Evolutionary conservation across 1,140 invertebrate genomes (phyloP), one percentile per base, ranked within the genome.

Genomic region (Hylaeus anthracinus): DNA sequence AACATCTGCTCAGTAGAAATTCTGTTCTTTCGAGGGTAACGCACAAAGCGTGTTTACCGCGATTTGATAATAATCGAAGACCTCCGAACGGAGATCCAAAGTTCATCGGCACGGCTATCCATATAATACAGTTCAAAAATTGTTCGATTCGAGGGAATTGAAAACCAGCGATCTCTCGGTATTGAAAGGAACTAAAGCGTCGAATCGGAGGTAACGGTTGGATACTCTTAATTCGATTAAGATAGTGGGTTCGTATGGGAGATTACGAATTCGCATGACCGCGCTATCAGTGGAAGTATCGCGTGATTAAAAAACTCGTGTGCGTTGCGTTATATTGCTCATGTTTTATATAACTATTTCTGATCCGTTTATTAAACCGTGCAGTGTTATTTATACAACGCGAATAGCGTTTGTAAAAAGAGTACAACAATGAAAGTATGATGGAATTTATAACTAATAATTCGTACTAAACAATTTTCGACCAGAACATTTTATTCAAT

Each of bases 1-100:
- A 39, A 51, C 60, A 41, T 55, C 66, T 69, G 45, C n/a, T 55
- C 60, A 82, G 72, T 82, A 43, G 6, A 56, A 75, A 64, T 74
- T 70, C 74, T 51, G 72, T 63, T 61, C 51, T 53, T 72, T 64
- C 37, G 10, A 56, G 37, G 45, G 39, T 51, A 58, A 56, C 55
- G 6, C n/a, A 26, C 51, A 51, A 72, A 72, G 43, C 26, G 8
- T 71, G 53, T 81, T 72, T 72, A 56, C 39, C 12, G 37, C 12
- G 51, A 55, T 10, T 78, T 48, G 58, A 84, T 72, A 76, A 72
- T 64, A 65, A n/a, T 65, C 45, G 53, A 73, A 12, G 26, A 14
- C 4, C 10, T 9, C 12, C n/a, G 3, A 43, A 60, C 65, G 6
- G n/a, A 6, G 72, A n/a, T 67, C 72, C 5, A 80, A 80, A 80